A percentile compares a stretch with the other conserved stretches of the same genome.
phyloP scores from a whole-genome alignment of 2,888 invertebrate genomes.

The Barypeithes pellucidus region DNA sequence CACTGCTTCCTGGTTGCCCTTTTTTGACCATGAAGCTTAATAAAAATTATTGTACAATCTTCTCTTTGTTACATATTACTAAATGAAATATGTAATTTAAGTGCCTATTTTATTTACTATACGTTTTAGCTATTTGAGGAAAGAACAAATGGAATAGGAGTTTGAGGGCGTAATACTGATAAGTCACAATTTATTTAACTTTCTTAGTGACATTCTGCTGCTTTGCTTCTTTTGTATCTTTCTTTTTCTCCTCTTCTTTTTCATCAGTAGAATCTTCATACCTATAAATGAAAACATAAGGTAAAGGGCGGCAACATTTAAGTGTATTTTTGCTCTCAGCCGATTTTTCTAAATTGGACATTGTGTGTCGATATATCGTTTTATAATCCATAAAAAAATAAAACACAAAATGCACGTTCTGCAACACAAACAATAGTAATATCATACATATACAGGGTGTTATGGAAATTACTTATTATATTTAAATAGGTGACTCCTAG shows the following conservation, averaged over 20 bases:
- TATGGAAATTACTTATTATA: no score
- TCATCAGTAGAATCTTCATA: slow-evolving; percentile 81
- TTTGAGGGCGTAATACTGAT: slow-evolving; percentile 1
- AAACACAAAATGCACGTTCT: no score
- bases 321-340: no score
- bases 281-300: slow-evolving; percentile 70
- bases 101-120: neutral
- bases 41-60: neutral
- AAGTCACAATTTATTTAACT: slow-evolving; percentile 53
- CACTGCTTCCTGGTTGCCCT: neutral
- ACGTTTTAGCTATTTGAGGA: slow-evolving; percentile 11
- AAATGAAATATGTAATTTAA: slow-evolving; percentile 12
- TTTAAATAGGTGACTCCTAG: no score
- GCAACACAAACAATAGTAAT: no score
- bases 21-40: neutral
- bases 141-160: neutral
- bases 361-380: no score
- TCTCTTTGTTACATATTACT: neutral
- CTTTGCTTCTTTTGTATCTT: slow-evolving; percentile 66
- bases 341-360: no score
- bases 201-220: slow-evolving; percentile 67
- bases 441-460: no score
- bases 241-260: slow-evolving; percentile 70
- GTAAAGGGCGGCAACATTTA: no score
- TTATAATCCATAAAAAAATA: no score